These are phyloP conservation scores for Hydrotaea cyrtoneurina DNA, from an alignment of 2,888 invertebrate genomes.

Conservation along the genomic window DNA sequence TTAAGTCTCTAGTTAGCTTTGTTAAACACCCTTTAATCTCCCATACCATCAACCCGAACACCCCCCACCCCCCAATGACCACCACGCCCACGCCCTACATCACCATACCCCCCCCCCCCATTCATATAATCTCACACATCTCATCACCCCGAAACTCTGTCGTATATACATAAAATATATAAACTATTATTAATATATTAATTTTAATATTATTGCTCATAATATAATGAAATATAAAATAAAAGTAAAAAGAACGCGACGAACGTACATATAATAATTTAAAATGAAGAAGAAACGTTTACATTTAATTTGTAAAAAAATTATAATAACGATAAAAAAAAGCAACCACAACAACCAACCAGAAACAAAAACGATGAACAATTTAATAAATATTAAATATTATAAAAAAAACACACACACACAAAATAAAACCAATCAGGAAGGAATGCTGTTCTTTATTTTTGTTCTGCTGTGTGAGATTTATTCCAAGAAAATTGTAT, in stretches of 20 bases:
- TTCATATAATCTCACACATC: background rate
- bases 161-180: slow-evolving; percentile 6
- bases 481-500: slow-evolving; percentile 1
- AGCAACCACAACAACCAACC: slow-evolving; percentile 25
- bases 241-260: slow-evolving; percentile 32
- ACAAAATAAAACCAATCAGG: slow-evolving; percentile 24
- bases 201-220: slow-evolving; percentile 61
- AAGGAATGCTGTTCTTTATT: background rate
- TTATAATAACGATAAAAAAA: slow-evolving; percentile 41
- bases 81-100: slow-evolving; percentile 22
- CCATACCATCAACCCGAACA: background rate
- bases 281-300: slow-evolving; percentile 51
- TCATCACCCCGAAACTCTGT: background rate
- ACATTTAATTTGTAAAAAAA: slow-evolving; percentile 65
- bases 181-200: slow-evolving; percentile 22
- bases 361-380: slow-evolving; percentile 30
- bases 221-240: slow-evolving; percentile 41
- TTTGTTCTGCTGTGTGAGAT: background rate
- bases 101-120: background rate
- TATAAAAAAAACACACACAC: no score
- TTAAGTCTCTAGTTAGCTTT: slow-evolving; percentile 67
- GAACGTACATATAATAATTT: slow-evolving; percentile 39
- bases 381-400: slow-evolving; percentile 63
- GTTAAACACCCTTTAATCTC: slow-evolving; percentile 38
- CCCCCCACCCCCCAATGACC: background rate